A percentile compares a stretch with the other conserved stretches of the same genome.
phyloP scores from a whole-genome alignment of 2,888 invertebrate species.

The Agonopterix alstromeriana region DNA sequence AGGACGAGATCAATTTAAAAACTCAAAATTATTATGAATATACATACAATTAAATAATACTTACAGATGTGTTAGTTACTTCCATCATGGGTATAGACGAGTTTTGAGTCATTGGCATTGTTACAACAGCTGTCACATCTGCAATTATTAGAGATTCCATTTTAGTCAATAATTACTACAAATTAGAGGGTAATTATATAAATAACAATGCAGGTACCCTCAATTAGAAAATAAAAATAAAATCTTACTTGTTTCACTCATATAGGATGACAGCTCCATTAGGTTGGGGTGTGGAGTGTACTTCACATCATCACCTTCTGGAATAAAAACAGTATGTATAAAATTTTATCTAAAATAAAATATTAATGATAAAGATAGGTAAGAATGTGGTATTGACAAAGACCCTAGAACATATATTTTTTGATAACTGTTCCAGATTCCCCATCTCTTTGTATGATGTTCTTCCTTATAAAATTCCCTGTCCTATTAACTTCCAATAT shows the following conservation, averaged over 20 bases:
- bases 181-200: constrained; percentile 1
- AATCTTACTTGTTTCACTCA: constrained; percentile 68
- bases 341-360: neutral
- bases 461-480: no score
- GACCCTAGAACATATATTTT: no score
- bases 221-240: neutral
- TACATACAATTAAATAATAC: constrained; percentile 17
- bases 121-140: constrained; percentile 71
- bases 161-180: neutral
- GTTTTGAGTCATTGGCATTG: constrained; percentile 66
- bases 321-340: constrained; percentile 7
- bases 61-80: constrained; percentile 67
- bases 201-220: neutral
- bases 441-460: no score
- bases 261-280: constrained; percentile 67
- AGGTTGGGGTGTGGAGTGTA: constrained; percentile 59
- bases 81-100: constrained; percentile 70
- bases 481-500: no score
- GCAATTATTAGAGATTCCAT: constrained; percentile 19
- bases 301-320: constrained; percentile 62
- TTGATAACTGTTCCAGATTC: no score
- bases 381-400: no score
- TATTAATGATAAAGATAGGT: neutral
- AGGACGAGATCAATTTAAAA: neutral
- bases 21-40: neutral